Conservation (phyloP, 2,113 vertebrate species). For the Mus pahari region DNA sequence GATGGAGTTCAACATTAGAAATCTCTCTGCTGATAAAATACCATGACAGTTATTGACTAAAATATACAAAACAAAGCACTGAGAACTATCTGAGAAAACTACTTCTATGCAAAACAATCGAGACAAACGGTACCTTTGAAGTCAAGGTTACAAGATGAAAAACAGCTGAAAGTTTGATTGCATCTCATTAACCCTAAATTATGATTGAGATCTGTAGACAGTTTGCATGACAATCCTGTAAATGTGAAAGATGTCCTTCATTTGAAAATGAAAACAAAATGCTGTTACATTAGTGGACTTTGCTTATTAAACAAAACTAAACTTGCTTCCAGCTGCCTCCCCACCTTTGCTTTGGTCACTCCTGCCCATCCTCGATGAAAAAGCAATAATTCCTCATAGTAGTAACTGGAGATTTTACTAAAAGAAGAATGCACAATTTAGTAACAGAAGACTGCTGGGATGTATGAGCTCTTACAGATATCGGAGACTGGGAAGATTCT, state of each 20-base stretch:
- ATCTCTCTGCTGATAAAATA: conserved; percentile 41
- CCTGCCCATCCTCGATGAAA: background rate
- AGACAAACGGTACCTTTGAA: conserved; percentile 51
- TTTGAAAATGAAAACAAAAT: conserved; percentile 66
- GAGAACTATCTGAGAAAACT: background rate
- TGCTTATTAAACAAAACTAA: conserved; percentile 64
- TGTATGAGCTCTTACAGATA: conserved; percentile 89
- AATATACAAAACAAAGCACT: conserved; percentile 43
- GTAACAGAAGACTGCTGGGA: background rate
- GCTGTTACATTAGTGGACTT: conserved; percentile 71
- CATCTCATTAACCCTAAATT: conserved; percentile 78
- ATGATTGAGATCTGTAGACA: conserved; percentile 47
- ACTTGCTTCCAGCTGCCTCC: background rate
- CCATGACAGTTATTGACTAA: conserved; percentile 24
- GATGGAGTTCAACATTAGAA: background rate
- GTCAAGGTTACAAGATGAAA: conserved; percentile 64
- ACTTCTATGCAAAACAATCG: conserved; percentile 12
- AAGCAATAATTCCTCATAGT: background rate
- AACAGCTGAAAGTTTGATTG: conserved; percentile 63
- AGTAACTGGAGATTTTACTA: conserved; percentile 37
- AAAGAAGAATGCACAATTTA: background rate
- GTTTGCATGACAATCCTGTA: conserved; percentile 56
- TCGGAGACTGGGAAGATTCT: conserved; percentile 88
- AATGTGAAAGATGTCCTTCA: conserved; percentile 56
- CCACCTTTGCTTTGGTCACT: background rate